phyloP scores from a whole-genome alignment of 2,888 invertebrate genomes.

The Calliphora vomitoria region DNA sequence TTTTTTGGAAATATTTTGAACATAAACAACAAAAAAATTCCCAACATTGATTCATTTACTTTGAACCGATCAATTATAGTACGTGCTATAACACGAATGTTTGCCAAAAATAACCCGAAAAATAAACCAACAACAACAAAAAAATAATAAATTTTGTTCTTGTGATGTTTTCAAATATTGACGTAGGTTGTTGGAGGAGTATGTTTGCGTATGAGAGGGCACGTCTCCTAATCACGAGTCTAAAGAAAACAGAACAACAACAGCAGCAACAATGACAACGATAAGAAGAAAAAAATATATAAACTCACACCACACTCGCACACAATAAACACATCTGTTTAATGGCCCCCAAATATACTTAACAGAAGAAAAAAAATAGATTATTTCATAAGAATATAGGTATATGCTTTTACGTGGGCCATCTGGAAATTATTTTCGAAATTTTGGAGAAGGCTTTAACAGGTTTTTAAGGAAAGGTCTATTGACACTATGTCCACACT shows the following conservation, averaged over 20 bases:
- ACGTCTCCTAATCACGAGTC: conserved; percentile 52
- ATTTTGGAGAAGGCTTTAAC: neutral
- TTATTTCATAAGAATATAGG: neutral
- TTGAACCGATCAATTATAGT: conserved; percentile 24
- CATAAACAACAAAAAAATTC: neutral
- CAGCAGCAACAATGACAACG: neutral
- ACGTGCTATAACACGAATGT: conserved; percentile 4
- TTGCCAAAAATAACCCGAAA: conserved; percentile 23
- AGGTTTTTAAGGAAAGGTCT: no score
- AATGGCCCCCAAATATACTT: conserved; percentile 18
- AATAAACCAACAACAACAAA: neutral
- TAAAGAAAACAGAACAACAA: conserved; percentile 21
- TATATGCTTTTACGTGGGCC: neutral
- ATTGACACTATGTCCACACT: no score
- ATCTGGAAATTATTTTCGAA: neutral
- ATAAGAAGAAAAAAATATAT: neutral
- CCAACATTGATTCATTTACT: conserved; percentile 16
- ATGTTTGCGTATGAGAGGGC: conserved; percentile 46
- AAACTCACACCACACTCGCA: neutral
- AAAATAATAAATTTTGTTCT: neutral
- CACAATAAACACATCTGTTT: conserved; percentile 22
- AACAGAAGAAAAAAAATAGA: neutral
- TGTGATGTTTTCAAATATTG: conserved; percentile 29
- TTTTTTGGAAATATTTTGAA: conserved; percentile 1
- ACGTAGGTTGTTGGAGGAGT: conserved; percentile 9